Percentiles rank a stretch among this genome's conserved stretches.
Conservation (phyloP, 2,113 vertebrate genomes). For the Ctenomys sociabilis region DNA sequence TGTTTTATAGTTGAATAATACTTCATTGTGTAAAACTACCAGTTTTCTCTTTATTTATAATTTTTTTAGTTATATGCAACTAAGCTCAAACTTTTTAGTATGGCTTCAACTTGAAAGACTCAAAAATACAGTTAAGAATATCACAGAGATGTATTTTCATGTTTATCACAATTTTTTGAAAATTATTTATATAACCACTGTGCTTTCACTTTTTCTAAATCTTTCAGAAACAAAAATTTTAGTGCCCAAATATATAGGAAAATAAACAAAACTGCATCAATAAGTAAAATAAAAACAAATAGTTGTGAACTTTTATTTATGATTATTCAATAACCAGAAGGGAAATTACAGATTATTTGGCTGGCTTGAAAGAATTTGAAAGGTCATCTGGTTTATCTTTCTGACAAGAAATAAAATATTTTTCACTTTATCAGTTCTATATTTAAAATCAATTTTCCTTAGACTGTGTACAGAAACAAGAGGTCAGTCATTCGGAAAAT, state of each 20-base stretch:
- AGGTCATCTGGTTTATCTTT: conserved; percentile 22
- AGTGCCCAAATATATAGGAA: background rate
- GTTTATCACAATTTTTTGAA: background rate
- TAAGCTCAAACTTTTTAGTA: conserved; percentile 74
- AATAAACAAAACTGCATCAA: conserved; percentile 12
- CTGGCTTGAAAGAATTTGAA: conserved; percentile 12
- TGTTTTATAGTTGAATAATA: too few relatives aligned
- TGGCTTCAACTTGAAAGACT: conserved; percentile 70
- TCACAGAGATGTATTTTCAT: conserved; percentile 60
- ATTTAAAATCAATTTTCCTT: background rate
- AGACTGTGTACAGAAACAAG: background rate
- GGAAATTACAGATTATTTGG: conserved; percentile 18
- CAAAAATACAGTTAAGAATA: conserved; percentile 63
- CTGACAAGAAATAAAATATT: background rate
- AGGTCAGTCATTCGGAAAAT: background rate
- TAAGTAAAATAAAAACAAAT: conserved; percentile 66
- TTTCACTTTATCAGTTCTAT: background rate
- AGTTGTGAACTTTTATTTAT: background rate
- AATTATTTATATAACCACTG: conserved; percentile 24
- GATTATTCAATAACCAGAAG: conserved; percentile 19
- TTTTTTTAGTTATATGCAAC: conserved; percentile 73
- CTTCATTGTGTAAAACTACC: too few relatives aligned
- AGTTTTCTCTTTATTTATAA: conserved; percentile 56
- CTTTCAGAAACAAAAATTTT: background rate
- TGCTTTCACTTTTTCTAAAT: background rate